Evolutionary conservation across 2,113 vertebrate species (phyloP), one percentile per base, ranked within the genome.

Genomic region (Nibea albiflora): DNA sequence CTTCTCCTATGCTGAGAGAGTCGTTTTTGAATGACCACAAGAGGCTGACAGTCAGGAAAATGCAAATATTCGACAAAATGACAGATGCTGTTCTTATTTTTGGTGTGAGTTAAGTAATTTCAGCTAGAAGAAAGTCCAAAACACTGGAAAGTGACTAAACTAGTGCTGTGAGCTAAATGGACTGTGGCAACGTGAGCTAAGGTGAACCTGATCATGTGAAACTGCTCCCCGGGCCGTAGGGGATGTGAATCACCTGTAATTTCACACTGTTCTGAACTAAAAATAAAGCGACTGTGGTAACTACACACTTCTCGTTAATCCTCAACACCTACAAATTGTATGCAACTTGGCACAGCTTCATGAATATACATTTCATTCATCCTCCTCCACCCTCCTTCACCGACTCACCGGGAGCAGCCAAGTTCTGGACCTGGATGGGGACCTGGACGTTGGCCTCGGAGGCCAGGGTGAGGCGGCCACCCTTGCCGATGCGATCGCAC

Each of bases 401-500:
- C 1, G 2, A 89, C 95, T 94, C 87, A 99, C 98, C 97, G 72
- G 96, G 95, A 92, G 96, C 87, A 56, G 93, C 91, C 71, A 95
- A 83, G 81, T 72, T 92, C 64, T 93, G 92, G 74, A 93, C 69
- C 73, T 93, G 87, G 11, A 64, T 82, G 20, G 95, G 86, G 39
- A 95, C 93, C 17, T 83, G 95, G 52, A 91, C 76, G 0, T 93
- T 87, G 0, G 90, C 79, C 2, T 98, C 97, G 0, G 95, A 93
- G 54, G 94, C 94, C 16, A 99, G 90, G 0, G 95, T 96, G 67
- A 99, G 96, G 2, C 96, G 96, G 1, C 97, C 97, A 0, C 98
- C 98, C 88, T 98, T 99, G 75, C 95, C 96, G 19, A 99, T 42
- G 49, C 98, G 95, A 0, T 99, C 97, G 0, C 97, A 99, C 46